Conservation (phyloP, 2,888 invertebrate species). For the Tiliacea citrago region DNA sequence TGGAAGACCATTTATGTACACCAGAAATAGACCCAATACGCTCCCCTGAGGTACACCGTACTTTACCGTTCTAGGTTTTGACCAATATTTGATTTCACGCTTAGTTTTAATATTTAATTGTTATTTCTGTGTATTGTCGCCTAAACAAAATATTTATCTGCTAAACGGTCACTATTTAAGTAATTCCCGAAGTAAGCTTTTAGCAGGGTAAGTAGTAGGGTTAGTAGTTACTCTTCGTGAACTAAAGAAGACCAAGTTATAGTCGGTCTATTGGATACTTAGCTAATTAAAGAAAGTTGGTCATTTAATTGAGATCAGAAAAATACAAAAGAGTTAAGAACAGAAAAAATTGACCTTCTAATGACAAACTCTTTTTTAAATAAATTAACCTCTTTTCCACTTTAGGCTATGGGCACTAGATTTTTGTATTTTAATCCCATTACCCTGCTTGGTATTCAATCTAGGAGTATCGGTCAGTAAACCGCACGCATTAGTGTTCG, state of each 20-base stretch:
- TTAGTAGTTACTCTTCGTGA: too few relatives aligned
- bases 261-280: neutral
- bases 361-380: neutral
- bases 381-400: neutral
- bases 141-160: too few relatives aligned
- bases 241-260: neutral
- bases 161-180: neutral
- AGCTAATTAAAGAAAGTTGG: too few relatives aligned
- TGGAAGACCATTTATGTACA: too few relatives aligned
- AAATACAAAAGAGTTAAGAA: neutral
- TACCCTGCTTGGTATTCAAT: constrained; percentile 42
- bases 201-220: too few relatives aligned
- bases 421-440: neutral
- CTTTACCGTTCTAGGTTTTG: too few relatives aligned
- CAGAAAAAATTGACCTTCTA: neutral
- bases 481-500: constrained; percentile 22
- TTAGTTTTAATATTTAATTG: too few relatives aligned
- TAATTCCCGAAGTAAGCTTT: neutral
- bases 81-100: too few relatives aligned
- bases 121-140: too few relatives aligned
- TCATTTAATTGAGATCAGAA: neutral
- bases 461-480: constrained; percentile 35
- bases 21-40: too few relatives aligned
- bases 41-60: too few relatives aligned
- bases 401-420: neutral